Conservation (phyloP, 2,113 vertebrate genomes). For the Cyphomyrus plagiostoma region DNA sequence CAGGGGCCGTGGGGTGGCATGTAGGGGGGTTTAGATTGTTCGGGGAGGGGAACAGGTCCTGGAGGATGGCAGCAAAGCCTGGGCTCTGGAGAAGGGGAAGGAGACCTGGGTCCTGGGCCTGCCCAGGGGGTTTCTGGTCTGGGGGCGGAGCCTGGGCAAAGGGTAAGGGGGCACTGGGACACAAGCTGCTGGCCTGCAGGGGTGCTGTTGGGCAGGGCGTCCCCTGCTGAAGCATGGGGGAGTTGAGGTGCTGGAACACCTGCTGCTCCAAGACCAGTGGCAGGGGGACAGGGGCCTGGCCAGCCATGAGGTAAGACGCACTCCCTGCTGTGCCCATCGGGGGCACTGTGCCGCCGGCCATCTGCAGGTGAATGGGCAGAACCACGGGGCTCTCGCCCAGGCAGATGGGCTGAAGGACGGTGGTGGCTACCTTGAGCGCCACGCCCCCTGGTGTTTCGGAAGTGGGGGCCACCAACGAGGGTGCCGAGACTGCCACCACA, state of each 20-base stretch:
- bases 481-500: conserved; percentile 62
- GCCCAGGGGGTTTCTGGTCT: conserved; percentile 74
- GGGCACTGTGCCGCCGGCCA: conserved; percentile 70
- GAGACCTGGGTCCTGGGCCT: conserved; percentile 70
- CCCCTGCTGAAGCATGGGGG: conserved; percentile 71
- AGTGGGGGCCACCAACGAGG: conserved; percentile 66
- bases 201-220: conserved; percentile 60
- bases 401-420: conserved; percentile 89
- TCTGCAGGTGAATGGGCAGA: conserved; percentile 87
- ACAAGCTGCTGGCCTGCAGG: conserved; percentile 71
- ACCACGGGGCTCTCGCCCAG: conserved; percentile 87
- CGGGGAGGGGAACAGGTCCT: conserved; percentile 84
- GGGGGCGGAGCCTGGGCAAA: conserved; percentile 69
- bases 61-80: conserved; percentile 80
- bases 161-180: conserved; percentile 59
- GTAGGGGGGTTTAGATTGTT: conserved; percentile 57
- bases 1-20: conserved; percentile 64
- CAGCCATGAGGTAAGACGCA: conserved; percentile 82
- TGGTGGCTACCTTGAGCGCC: conserved; percentile 84
- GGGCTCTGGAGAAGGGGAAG: conserved; percentile 80
- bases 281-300: conserved; percentile 80
- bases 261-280: conserved; percentile 91
- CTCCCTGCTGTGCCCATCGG: conserved; percentile 70
- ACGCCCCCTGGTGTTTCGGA: conserved; percentile 74
- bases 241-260: conserved; percentile 87